Conservation (phyloP, 2,797 vertebrate species). For the Sus cebifrons region DNA sequence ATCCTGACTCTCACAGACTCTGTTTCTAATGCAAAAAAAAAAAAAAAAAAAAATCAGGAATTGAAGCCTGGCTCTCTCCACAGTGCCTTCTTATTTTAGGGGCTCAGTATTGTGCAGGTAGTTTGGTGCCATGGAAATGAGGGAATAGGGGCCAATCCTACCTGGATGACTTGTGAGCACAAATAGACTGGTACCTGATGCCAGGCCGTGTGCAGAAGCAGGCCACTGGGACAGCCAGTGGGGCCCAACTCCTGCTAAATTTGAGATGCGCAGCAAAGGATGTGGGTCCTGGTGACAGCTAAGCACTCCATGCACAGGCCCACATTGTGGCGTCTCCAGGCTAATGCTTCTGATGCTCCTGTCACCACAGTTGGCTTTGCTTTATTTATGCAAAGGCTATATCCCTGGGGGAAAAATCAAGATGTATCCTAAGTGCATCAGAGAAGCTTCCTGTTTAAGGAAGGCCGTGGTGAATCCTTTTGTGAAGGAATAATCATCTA, state of each 20-base stretch:
- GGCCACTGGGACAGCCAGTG: too few relatives aligned
- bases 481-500: constrained; percentile 59
- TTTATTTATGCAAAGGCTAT: constrained; percentile 72
- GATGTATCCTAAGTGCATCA: constrained; percentile 42
- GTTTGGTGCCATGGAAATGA: not conserved
- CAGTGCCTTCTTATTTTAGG: not conserved
- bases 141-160: not conserved
- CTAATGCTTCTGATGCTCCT: not conserved
- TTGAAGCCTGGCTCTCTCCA: not conserved
- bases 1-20: not conserved
- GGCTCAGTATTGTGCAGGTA: not conserved
- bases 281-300: not conserved
- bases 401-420: constrained; percentile 45
- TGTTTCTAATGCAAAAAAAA: not conserved
- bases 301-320: not conserved
- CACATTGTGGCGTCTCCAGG: not conserved
- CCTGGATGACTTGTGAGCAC: not conserved
- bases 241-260: not conserved
- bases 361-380: constrained; percentile 19
- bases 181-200: fast-evolving
- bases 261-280: not conserved
- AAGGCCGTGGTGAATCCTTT: constrained; percentile 39
- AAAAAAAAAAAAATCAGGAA: not conserved
- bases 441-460: constrained; percentile 63
- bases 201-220: not conserved